These are phyloP conservation scores for Tipula confusa DNA, from an alignment of 2,888 invertebrate species.

Conservation along the genomic window DNA sequence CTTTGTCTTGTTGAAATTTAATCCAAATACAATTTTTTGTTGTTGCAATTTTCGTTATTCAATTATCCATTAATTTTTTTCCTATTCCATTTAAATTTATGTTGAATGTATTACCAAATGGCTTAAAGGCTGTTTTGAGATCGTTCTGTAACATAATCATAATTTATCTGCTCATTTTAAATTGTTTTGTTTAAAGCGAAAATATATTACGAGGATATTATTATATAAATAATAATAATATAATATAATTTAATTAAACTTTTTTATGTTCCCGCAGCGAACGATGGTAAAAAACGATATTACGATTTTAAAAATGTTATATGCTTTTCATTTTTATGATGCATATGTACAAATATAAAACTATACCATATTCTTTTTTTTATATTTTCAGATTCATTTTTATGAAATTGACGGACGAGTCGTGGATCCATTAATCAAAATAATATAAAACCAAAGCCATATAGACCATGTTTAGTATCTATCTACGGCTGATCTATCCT, in stretches of 20 bases:
- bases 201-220: not conserved
- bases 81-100: not conserved
- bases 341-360: not conserved
- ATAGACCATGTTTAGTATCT: not conserved
- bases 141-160: not conserved
- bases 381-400: not conserved
- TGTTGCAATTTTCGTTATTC: not conserved
- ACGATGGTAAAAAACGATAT: not conserved
- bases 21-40: not conserved
- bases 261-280: not conserved
- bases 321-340: not conserved
- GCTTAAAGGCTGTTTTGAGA: not conserved
- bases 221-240: not conserved
- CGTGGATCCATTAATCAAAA: not conserved
- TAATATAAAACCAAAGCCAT: not conserved
- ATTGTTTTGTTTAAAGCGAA: not conserved
- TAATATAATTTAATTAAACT: not conserved
- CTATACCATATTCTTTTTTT: not conserved
- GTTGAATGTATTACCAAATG: not conserved
- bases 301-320: not conserved
- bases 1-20: conserved; percentile 6
- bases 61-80: not conserved
- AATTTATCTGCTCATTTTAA: not conserved
- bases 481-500: not conserved
- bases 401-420: not conserved